Base-by-base conservation (phyloP, 2,797 vertebrate genomes). In the Notoglanidium macrostoma region DNA sequence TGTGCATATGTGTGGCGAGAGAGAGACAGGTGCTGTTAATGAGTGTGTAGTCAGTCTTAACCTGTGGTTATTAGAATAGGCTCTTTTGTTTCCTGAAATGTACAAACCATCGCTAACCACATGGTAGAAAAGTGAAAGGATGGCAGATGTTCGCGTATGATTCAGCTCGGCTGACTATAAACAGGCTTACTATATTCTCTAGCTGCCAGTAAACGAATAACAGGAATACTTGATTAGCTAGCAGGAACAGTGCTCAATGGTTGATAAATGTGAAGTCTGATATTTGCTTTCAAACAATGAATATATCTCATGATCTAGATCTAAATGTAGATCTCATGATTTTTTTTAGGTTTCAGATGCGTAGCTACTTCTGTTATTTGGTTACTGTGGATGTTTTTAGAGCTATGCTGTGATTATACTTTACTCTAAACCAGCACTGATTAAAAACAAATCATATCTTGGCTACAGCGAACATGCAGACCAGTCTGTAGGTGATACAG, bases 1-100 rank as follows among this genome's bases (percentile, higher is more conserved):
- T 86, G 46, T 88, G 84, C 32, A 54, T n/a, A 11, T 59, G 19
- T 14, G 63, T 51, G 40, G 21, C 1, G 23, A 44, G 55, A n/a
- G 49, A 46, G 55, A 59, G 86, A 87, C 89, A 91, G 86, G 81
- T 90, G 89, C 54, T 78, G 68, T 84, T 82, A 46, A 61, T 65
- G 84, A 65, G 83, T 74, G 12, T 83, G 9, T 80, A 35, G 23
- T 78, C 73, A 54, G 73, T 80, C 5, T 57, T 35, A 61, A 85
- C 81, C 49, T 68, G 12, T 83, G 19, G 11, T 70, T 1, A 35
- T 55, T 5, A 68, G 49, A 70, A 83, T 5, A 78, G 26, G 12
- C 1, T 54, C 46, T 67, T 49, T 82, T 83, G 44, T 87, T 83
- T 85, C 57, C 76, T 17, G 67, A 77, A 15, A 10, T 87, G 46